Evolutionary conservation across 2,888 invertebrate genomes (phyloP).

Genomic region (Mamestra brassicae): DNA sequence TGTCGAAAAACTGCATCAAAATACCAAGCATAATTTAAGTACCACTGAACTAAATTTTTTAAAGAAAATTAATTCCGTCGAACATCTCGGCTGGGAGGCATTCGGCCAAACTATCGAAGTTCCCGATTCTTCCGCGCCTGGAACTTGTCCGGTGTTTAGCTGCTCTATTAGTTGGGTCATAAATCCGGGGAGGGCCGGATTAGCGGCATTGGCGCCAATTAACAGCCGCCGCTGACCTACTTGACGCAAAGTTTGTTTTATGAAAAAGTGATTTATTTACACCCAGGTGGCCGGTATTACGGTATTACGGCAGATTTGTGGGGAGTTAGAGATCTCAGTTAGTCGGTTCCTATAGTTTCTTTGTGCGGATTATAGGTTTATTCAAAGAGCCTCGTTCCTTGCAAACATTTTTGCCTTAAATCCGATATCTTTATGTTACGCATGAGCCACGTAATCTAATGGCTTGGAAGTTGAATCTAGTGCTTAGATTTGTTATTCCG

Average conservation of each 20-base stretch:
- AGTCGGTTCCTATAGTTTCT: not conserved
- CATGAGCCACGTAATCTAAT: conserved; percentile 26
- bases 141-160: conserved; percentile 59
- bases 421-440: conserved; percentile 4
- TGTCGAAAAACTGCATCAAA: not conserved
- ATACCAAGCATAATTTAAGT: conserved; percentile 26
- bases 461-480: conserved; percentile 25
- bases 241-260: conserved; percentile 53
- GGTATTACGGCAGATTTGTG: conserved; percentile 1
- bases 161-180: conserved; percentile 60
- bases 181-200: conserved; percentile 53
- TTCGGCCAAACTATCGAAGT: conserved; percentile 45
- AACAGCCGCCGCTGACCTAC: conserved; percentile 51
- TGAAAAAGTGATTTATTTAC: conserved; percentile 52
- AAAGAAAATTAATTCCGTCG: conserved; percentile 35
- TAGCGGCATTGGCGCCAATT: conserved; percentile 61
- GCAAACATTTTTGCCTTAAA: not conserved
- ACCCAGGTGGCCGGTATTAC: conserved; percentile 11
- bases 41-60: conserved; percentile 3
- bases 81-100: conserved; percentile 11
- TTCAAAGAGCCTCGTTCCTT: not conserved
- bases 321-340: not conserved
- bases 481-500: conserved; percentile 17
- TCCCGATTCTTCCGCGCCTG: conserved; percentile 54
- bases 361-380: not conserved